Base-by-base conservation (phyloP, 2,888 invertebrate genomes). In the Litoditis marina region DNA sequence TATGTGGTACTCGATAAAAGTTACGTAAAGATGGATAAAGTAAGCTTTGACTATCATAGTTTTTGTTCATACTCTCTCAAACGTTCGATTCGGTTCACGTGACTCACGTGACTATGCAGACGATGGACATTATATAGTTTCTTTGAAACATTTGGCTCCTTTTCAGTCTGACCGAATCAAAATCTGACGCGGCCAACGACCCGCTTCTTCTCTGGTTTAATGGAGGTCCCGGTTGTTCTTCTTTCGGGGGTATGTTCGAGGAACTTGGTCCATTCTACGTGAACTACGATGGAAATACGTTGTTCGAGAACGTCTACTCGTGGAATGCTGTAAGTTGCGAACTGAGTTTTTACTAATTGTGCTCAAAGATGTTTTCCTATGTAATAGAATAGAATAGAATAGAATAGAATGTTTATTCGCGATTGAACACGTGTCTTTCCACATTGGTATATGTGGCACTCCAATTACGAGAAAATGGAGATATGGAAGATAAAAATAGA, bases 201-300 rank as follows among this genome's bases (percentile, higher is more conserved):
- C 85, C 85, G 7, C 52, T 85, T 0, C 81, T 85, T 3, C 71
- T 85, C 30, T 85, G 85, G 85, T 71, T 85, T 74, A 85, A 85
- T 74, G 85, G 85, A 13, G 73, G 73, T 13, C 73, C 73, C 3
- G 73, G 73, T 2, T 85, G 85, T 71, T 83, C 84, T 22, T 73
- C 73, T 0, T 59, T 66, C 16, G 65, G 61, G 7, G 73, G 62
- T 49, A 63, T 70, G 11, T 70, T 73, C 25, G 70, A 73, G 55
- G 69, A 70, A 47, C 59, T 73, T 16, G 73, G 73, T 8, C 73
- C 73, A 1, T 49, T 68, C 2, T 66, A 68, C 27, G 51, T 68
- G 13, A 60, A 70, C 27, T 65, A 54, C 39, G 68, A 68, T 25
- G 70, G 77, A 1, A 42, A 62, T 19, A 68, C 73, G 3, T 61